phyloP scores from a whole-genome alignment of 2,888 invertebrate species.

The Eulithis testata region DNA sequence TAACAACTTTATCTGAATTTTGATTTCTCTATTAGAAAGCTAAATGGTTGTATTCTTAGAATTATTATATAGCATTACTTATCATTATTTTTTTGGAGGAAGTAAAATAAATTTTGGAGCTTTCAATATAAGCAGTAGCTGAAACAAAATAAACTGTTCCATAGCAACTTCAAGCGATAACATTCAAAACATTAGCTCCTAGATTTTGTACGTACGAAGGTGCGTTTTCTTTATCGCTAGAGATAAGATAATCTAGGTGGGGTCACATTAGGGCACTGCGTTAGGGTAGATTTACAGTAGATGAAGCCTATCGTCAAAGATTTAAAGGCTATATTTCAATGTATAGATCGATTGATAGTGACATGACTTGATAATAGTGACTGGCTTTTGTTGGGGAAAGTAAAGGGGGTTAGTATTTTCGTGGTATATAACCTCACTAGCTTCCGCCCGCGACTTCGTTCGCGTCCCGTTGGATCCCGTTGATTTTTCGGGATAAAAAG shows the following conservation, averaged over 20 bases:
- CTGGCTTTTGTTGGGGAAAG: conserved; percentile 15
- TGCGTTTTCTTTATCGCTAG: conserved; percentile 54
- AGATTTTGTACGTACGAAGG: conserved; percentile 46
- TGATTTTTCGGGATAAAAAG: too few relatives aligned
- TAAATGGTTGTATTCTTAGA: too few relatives aligned
- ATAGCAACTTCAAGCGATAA: conserved; percentile 31
- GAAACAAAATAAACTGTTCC: conserved; percentile 22
- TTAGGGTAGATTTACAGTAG: conserved; percentile 34
- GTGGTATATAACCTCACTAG: conserved; percentile 1
- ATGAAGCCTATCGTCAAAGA: conserved; percentile 31
- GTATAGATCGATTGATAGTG: conserved; percentile 29
- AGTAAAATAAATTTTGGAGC: not conserved
- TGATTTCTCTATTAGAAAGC: too few relatives aligned
- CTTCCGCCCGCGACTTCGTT: too few relatives aligned
- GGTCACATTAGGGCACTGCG: conserved; percentile 52
- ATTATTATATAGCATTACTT: too few relatives aligned
- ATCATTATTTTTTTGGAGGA: too few relatives aligned
- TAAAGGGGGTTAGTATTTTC: not conserved
- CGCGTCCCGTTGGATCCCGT: too few relatives aligned
- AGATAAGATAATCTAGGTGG: conserved; percentile 60
- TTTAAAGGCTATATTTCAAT: conserved; percentile 36
- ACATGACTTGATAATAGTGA: conserved; percentile 10
- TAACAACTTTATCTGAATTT: not conserved
- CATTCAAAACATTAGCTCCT: conserved; percentile 38
- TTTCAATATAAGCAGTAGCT: conserved; percentile 4